A percentile compares a stretch with the other conserved stretches of the same genome.
phyloP scores from a whole-genome alignment of 2,113 vertebrate genomes.

The Cyprinodon brontotheroides region DNA sequence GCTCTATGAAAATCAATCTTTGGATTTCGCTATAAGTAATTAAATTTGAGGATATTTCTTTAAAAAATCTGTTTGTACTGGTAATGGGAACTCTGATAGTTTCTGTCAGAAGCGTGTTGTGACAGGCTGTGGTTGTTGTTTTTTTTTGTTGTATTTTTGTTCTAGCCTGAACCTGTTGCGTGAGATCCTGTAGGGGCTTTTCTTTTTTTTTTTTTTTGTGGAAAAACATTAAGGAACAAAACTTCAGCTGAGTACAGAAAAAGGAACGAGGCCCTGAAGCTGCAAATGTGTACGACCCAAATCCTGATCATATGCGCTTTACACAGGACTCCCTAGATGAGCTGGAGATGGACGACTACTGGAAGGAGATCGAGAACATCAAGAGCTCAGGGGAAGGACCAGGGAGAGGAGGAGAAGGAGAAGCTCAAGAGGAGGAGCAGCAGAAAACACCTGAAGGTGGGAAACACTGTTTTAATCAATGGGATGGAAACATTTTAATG shows the following conservation, averaged over 20 bases:
- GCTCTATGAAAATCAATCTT: neutral
- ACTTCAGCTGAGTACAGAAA: neutral
- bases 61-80: neutral
- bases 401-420: conserved; percentile 78
- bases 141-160: neutral
- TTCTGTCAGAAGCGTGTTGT: neutral
- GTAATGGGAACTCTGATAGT: neutral
- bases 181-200: neutral
- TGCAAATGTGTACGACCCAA: neutral
- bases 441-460: conserved; percentile 93
- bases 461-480: neutral
- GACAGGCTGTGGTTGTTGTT: neutral
- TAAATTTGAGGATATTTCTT: neutral
- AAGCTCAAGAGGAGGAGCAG: conserved; percentile 82
- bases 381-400: conserved; percentile 78
- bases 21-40: neutral
- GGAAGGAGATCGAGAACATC: conserved; percentile 93
- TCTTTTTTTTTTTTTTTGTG: neutral
- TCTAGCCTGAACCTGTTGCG: conserved; percentile 5
- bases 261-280: neutral
- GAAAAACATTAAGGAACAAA: neutral
- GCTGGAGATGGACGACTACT: conserved; percentile 90
- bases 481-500: neutral
- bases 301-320: neutral
- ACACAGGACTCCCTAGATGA: conserved; percentile 93